phyloP scores from a whole-genome alignment of 2,797 vertebrate species.

The Esox masquinongy region DNA sequence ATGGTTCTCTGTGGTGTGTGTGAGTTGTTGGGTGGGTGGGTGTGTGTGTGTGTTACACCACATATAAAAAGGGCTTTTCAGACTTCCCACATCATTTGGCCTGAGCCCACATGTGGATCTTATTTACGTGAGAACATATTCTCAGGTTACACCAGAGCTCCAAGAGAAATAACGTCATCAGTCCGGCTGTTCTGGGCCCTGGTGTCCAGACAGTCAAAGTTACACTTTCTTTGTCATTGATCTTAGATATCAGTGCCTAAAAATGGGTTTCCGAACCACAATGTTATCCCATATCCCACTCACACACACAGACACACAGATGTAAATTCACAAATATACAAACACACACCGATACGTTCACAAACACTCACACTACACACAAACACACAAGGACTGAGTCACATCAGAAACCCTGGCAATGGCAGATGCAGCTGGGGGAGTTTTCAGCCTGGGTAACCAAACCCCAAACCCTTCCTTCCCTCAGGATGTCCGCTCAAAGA shows the following conservation, averaged over 20 bases:
- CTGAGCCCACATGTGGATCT: not conserved
- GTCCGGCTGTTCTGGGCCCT: no score
- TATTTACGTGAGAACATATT: no score
- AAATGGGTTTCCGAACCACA: no score
- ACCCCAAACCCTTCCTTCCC: constrained; percentile 51
- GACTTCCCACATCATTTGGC: constrained; percentile 33
- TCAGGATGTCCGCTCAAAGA: constrained; percentile 64
- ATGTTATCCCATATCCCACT: no score
- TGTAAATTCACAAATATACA: constrained; percentile 7
- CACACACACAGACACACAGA: not conserved
- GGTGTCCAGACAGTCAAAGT: no score
- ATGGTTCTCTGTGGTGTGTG: no score
- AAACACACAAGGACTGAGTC: not conserved
- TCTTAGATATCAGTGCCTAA: not conserved
- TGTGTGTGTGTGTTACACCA: not conserved
- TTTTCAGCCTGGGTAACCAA: constrained; percentile 52
- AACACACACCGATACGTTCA: not conserved
- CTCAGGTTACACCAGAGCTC: no score
- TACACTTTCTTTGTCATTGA: not conserved
- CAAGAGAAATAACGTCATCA: no score
- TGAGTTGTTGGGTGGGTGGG: no score
- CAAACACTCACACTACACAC: not conserved
- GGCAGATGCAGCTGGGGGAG: constrained; percentile 53
- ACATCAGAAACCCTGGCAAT: constrained; percentile 14
- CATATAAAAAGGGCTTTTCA: not conserved